These are phyloP conservation scores for Ivindomyrus marchei DNA, from an alignment of 2,113 vertebrate genomes.

Conservation along the genomic window DNA sequence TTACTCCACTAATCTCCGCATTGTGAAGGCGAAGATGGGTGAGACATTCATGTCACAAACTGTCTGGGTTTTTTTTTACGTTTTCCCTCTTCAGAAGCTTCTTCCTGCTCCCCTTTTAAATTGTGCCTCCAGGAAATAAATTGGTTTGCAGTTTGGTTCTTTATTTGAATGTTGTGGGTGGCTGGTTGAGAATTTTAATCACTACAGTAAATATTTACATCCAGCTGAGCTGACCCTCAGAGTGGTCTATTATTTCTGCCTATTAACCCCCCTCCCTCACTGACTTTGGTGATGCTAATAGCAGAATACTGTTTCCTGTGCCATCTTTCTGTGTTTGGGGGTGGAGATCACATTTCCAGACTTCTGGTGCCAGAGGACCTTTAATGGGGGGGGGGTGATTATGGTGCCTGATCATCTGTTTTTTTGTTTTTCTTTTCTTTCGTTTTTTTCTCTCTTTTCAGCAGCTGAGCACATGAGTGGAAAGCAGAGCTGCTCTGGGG, in stretches of 20 bases:
- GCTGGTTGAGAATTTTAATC: conserved; percentile 60
- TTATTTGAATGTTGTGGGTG: conserved; percentile 63
- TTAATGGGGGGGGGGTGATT: not conserved
- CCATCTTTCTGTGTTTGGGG: not conserved
- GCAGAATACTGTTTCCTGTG: not conserved
- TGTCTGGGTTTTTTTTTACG: conserved; percentile 43
- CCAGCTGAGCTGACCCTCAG: conserved; percentile 56
- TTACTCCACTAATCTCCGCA: conserved; percentile 34
- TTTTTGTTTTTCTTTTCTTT: not conserved
- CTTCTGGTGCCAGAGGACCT: not conserved
- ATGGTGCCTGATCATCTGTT: not conserved
- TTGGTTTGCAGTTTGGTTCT: conserved; percentile 55
- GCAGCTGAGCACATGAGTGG: conserved; percentile 12
- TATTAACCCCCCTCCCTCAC: conserved; percentile 59
- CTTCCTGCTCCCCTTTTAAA: conserved; percentile 58
- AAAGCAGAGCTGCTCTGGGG: conserved; percentile 35
- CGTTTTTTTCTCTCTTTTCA: not conserved
- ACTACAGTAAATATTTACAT: conserved; percentile 71
- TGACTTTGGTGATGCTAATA: conserved; percentile 35
- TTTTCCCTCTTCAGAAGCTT: conserved; percentile 46
- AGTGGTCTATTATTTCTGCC: conserved; percentile 58
- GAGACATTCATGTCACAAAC: conserved; percentile 65
- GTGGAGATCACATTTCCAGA: not conserved
- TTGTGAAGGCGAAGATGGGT: conserved; percentile 50
- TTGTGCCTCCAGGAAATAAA: conserved; percentile 57